Percentiles rank a stretch among this genome's conserved stretches.
Evolutionary conservation across 2,888 invertebrate species (phyloP).

Genomic region (Stratiomys singularior): DNA sequence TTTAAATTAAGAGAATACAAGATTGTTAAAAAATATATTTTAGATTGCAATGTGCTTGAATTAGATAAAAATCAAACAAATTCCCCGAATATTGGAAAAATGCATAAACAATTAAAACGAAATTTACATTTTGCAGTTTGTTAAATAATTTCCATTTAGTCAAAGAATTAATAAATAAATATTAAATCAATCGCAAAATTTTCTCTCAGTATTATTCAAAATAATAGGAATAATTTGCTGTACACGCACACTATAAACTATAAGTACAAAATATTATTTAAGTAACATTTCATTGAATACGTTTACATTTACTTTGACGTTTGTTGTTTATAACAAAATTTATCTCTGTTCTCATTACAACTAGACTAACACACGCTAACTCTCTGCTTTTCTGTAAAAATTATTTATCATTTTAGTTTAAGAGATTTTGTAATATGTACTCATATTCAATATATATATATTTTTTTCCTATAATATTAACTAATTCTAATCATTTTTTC

Average conservation of each 20-base stretch:
- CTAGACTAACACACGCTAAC: slow-evolving; percentile 18
- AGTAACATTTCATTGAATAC: slow-evolving; percentile 11
- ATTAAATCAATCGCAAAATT: slow-evolving; percentile 13
- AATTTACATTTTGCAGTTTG: background rate
- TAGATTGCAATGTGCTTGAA: background rate
- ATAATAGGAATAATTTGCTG: slow-evolving; percentile 28
- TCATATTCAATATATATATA: background rate
- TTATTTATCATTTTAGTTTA: slow-evolving; percentile 6
- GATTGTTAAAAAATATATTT: background rate
- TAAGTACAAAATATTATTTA: slow-evolving; percentile 39
- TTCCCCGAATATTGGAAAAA: background rate
- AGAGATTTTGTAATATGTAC: too few relatives aligned
- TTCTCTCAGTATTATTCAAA: slow-evolving; percentile 2
- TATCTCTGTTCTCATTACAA: background rate
- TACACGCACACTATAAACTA: slow-evolving; percentile 19
- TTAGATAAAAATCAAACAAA: background rate
- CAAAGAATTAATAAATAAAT: background rate
- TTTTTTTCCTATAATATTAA: background rate
- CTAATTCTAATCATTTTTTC: background rate
- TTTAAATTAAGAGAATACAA: background rate
- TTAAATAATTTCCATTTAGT: background rate
- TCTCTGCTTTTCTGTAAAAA: slow-evolving; percentile 29
- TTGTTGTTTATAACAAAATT: background rate
- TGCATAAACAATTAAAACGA: background rate
- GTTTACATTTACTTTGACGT: background rate